Percentiles rank a stretch among this genome's conserved stretches.
Conservation (phyloP, 2,113 vertebrate genomes). For the Bambusicola thoracicus region DNA sequence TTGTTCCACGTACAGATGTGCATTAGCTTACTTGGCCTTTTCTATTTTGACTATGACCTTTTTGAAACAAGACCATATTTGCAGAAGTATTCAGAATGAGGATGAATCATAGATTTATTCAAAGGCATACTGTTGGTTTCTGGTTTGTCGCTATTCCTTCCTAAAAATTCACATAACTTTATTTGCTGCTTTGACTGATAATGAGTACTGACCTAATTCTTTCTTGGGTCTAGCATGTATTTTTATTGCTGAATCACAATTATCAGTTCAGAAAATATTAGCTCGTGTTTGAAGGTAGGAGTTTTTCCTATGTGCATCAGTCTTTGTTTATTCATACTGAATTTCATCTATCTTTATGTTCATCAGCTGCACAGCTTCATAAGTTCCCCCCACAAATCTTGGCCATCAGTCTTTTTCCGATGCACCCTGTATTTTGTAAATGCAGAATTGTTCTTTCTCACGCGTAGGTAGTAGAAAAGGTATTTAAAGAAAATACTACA, state of each 20-base stretch:
- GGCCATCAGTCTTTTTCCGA: background rate
- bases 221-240: background rate
- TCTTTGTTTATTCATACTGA: background rate
- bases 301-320: background rate
- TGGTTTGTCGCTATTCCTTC: background rate
- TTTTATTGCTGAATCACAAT: background rate
- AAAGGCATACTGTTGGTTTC: background rate
- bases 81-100: background rate
- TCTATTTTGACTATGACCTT: background rate
- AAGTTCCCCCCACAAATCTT: background rate
- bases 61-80: background rate
- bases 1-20: background rate
- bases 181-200: conserved; percentile 7
- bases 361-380: background rate
- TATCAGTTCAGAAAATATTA: background rate
- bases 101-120: background rate
- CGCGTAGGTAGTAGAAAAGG: background rate
- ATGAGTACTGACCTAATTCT: background rate
- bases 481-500: background rate
- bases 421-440: background rate
- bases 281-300: background rate
- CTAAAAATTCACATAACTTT: background rate
- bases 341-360: background rate
- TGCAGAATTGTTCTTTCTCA: background rate
- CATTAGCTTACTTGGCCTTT: background rate